phyloP scores from a whole-genome alignment of 1,140 invertebrate species.

The Cyclargus thomasi region DNA sequence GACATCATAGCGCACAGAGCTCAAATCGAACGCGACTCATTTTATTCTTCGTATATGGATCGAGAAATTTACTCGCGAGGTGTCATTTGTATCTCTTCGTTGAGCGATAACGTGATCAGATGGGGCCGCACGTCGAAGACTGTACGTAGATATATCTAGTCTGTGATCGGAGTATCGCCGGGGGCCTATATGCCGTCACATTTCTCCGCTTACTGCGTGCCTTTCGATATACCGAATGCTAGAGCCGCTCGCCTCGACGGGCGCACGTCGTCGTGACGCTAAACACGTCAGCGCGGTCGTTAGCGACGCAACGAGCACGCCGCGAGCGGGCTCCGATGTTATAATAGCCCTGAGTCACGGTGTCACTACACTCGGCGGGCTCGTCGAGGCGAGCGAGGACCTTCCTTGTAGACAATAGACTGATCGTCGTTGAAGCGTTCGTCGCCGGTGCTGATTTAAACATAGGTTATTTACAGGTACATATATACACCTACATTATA shows the following conservation, averaged over 20 bases:
- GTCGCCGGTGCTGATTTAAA: conserved; percentile 74
- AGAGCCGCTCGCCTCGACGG: conserved; percentile 45
- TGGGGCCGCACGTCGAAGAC: conserved; percentile 66
- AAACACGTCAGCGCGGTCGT: not conserved
- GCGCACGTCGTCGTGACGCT: conserved; percentile 22
- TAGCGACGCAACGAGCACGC: not conserved
- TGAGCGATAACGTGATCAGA: conserved; percentile 41
- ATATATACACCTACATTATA: conserved; percentile 65
- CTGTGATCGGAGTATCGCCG: conserved; percentile 72
- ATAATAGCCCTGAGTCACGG: conserved; percentile 9
- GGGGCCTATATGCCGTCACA: conserved; percentile 68
- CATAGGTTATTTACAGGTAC: conserved; percentile 74
- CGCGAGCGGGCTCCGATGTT: not conserved
- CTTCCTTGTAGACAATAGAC: conserved; percentile 74
- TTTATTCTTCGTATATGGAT: conserved; percentile 20
- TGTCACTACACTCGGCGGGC: conserved; percentile 37
- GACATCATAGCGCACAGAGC: conserved; percentile 22
- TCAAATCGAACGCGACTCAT: conserved; percentile 23
- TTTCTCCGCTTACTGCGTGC: conserved; percentile 71
- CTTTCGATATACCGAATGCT: conserved; percentile 66
- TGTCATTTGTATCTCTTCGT: conserved; percentile 40
- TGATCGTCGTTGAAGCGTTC: conserved; percentile 73
- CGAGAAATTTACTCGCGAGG: conserved; percentile 24
- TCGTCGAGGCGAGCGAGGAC: conserved; percentile 53
- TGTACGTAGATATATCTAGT: conserved; percentile 71